Base-by-base conservation (phyloP, 2,888 invertebrate species). In the Cryptocephalus moraei region DNA sequence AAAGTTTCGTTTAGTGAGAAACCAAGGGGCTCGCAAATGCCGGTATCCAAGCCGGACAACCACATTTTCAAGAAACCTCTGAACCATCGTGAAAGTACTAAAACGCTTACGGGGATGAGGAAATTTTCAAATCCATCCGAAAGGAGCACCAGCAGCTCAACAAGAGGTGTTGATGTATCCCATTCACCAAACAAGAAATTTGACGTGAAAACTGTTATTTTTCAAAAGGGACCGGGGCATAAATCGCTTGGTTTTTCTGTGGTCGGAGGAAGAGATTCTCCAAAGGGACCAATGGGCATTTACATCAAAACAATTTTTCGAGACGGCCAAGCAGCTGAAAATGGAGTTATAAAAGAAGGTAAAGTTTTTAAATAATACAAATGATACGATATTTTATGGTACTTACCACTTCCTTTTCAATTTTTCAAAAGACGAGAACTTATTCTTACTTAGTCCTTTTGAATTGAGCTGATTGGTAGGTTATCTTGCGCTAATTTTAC, bases 181-280 rank as follows among this genome's bases (percentile, higher is more conserved):
- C 33, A 13, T 14, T 13, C 32, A 32, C 32, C 32, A n/a, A 12
- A 32, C 11, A n/a, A 42, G 22, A 12, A n/a, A 34, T 33, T 11
- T 10, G 12, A 42, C 9, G 1, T 13, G 8, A 63, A 67, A 13
- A 64, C 66, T 74, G 80, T 82, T 50, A 76, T 77, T 50, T 85
- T 85, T 63, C 78, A 79, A 47, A 91, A 91, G 67, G 90, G 90
- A 41, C 84, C 85, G 2, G 86, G 89, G 10, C 82, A 83, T 52
- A 91, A 90, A 69, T 86, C 88, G 33, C 78, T 91, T 14, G 91
- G 91, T 12, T 91, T 91, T 72, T 91, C 90, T 57, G 88, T 91
- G 56, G 91, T 91, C 13, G 92, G 91, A 10, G 91, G 91, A 1
- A 79, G 80, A 45, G 91, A 91, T 66, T 89, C 89, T 10, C 86